Conservation (phyloP, 2,113 vertebrate species). For the Pagrus major region DNA sequence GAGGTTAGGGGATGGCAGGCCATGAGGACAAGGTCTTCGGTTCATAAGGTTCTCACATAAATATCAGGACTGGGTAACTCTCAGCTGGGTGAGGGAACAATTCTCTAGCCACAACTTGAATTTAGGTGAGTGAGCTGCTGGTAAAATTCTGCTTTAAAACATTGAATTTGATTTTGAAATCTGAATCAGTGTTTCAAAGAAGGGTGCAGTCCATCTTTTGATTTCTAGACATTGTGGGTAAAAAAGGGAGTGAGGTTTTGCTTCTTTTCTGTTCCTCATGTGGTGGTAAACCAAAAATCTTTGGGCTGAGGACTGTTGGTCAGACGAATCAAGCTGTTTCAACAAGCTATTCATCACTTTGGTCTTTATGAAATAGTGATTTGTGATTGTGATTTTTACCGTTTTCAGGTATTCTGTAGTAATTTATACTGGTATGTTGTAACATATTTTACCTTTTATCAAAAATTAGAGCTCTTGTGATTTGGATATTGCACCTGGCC, state of each 20-base stretch:
- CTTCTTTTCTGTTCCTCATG: neutral
- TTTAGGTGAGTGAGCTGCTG: slow-evolving; percentile 8
- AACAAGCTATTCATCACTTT: no score
- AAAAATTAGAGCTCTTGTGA: no score
- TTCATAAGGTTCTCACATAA: slow-evolving; percentile 23
- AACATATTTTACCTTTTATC: no score
- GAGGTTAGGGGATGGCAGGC: slow-evolving; percentile 9
- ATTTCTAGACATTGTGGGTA: slow-evolving; percentile 8
- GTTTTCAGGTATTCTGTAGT: neutral
- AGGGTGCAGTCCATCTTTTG: neutral
- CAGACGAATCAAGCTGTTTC: neutral
- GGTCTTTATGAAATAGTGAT: neutral
- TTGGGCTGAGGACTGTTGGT: neutral
- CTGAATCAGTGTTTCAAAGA: neutral
- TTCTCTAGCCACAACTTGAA: neutral
- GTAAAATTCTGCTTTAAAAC: neutral
- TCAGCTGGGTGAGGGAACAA: neutral
- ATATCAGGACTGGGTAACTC: neutral
- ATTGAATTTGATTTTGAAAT: no score
- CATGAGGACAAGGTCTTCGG: neutral
- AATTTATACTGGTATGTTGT: no score
- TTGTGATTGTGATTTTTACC: neutral
- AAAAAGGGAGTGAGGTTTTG: neutral
- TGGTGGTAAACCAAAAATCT: neutral
- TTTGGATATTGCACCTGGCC: no score